Base-by-base conservation (phyloP, 2,113 vertebrate species). In the Clarias gariepinus region DNA sequence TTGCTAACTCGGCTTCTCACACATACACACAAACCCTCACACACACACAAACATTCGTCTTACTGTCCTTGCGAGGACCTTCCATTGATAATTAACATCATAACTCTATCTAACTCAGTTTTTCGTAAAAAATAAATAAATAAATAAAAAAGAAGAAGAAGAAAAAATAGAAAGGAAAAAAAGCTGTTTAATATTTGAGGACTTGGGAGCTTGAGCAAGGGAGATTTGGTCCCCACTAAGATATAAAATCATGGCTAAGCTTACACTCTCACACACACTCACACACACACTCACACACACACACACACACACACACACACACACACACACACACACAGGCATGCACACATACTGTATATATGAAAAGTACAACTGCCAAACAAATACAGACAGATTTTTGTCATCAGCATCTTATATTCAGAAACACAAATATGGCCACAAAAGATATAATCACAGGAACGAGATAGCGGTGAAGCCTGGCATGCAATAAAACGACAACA, bases 381-480 rank as follows among this genome's bases (percentile, higher is more conserved):
- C 21, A 81, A 36, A 80, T 58, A 78, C 8, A 53, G 52, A 69
- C 55, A 74, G 36, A 76, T 77, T 69, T 57, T 76, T 76, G n/a
- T 63, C 86, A 83, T 77, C 71, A 66, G 21, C 30, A n/a, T 28
- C 60, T 30, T 76, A 64, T 63, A 58, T 21, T 23, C 47, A 36
- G 25, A 47, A 52, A 55, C 18, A 64, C 6, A 33, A 55, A n/a
- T 81, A 69, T 80, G 78, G 36, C 69, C 57, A 81, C 15, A 36
- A 55, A 81, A 81, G 13, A 64, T 64, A 64, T 57, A 64, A 84
- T 55, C 28, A 66, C 25, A 74, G n/a, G 58, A 41, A 64, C 8
- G 6, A 36, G 47, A 79, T 23, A 60, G 69, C 57, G 74, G 41
- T 83, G 79, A 78, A 82, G 78, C 82, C 77, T 11, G n/a, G 11